Evolutionary conservation across 2,797 vertebrate genomes (phyloP), one percentile per base, ranked within the genome.

Genomic region (Triplophysa bombifrons): DNA sequence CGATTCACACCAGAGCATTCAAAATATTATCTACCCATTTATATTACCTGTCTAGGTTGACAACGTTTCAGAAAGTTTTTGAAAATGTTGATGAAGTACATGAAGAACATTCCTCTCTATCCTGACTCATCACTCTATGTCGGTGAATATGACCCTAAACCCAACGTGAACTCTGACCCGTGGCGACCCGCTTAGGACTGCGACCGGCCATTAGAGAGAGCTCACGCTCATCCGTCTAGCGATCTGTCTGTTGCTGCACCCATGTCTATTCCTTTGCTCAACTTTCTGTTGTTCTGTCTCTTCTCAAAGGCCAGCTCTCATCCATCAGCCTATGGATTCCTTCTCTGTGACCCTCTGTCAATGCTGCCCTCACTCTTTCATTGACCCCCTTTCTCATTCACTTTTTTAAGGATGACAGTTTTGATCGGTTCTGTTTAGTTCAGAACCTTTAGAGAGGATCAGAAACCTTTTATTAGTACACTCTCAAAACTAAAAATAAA

Each of bases 41-140:
- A 58, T 67, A 72, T 72, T 44, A 8, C 22, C 61, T 66, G 44
- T 74, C 74, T 13, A 30, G 56, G 34, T 41, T 70, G 65, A 56
- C 61, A 70, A 4, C 13, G 27, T 50, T 65, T 65, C 56, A 60
- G 56, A 50, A 17, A 82, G 65, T 70, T 74, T 67, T 72, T 74
- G 44, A 82, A 68, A 81, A 65, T 63, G 68, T 50, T 30, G 64
- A 71, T 82, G 74, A 50, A 48, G 56, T 17, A 25, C 61, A 77
- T 66, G 70, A 53, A 53, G 82, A n/a, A 48, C 76, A 85, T 83
- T 82, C 80, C 66, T 64, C 73, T 80, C 34, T 67, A 76, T 67
- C 61, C 61, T 38, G 56, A 20, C 79, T 85, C 84, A 85, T 85
- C 82, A 70, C 60, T 85, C 82, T 82, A 68, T 74, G 79, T 85